phyloP scores from a whole-genome alignment of 1,140 invertebrate genomes.

The Globodera rostochiensis region DNA sequence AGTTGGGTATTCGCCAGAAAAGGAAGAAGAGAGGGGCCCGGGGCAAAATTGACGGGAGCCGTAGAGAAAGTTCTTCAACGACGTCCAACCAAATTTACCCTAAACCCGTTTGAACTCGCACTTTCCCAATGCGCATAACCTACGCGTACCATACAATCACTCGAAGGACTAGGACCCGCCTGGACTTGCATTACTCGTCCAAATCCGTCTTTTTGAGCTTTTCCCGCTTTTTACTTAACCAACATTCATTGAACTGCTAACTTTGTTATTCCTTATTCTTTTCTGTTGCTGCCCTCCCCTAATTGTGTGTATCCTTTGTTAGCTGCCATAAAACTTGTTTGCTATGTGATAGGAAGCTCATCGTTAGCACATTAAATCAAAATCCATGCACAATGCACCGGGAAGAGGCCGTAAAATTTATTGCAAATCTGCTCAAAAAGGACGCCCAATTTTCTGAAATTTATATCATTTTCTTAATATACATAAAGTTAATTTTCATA shows the following conservation, averaged over 20 bases:
- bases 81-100: slow-evolving; percentile 4
- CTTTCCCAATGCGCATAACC: background rate
- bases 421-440: no score
- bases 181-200: background rate
- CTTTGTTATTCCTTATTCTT: background rate
- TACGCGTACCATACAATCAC: background rate
- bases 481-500: no score
- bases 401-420: no score
- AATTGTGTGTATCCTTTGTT: background rate
- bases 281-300: background rate
- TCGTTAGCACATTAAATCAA: background rate
- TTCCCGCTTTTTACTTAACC: background rate
- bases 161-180: no score
- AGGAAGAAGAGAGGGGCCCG: slow-evolving; percentile 5
- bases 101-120: background rate
- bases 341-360: no score
- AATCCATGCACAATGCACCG: no score
- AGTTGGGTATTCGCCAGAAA: slow-evolving; percentile 24
- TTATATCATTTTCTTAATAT: no score
- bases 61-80: background rate
- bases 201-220: background rate
- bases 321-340: background rate
- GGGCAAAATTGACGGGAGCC: slow-evolving; percentile 1
- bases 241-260: no score
- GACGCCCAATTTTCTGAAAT: no score